phyloP scores from a whole-genome alignment of 2,888 invertebrate genomes.

The Lobophora halterata region DNA sequence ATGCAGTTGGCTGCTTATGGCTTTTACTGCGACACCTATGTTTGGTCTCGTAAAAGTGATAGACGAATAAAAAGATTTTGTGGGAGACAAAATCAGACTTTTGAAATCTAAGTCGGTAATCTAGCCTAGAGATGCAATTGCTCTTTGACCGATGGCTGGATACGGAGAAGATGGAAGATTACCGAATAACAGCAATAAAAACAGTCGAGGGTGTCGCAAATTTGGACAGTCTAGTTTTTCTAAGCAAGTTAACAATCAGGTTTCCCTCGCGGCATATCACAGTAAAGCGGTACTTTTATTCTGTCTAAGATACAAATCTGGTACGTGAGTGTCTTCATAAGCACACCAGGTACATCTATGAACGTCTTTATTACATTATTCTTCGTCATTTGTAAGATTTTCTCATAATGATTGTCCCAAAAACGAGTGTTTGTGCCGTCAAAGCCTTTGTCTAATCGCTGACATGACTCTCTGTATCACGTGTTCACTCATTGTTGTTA shows the following conservation, averaged over 20 bases:
- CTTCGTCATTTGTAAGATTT: slow-evolving; percentile 79
- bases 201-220: slow-evolving; percentile 28
- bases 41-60: too few relatives aligned
- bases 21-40: too few relatives aligned
- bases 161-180: neutral
- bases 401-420: slow-evolving; percentile 80
- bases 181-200: slow-evolving; percentile 5
- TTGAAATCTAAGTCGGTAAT: too few relatives aligned
- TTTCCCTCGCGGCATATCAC: slow-evolving; percentile 67
- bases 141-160: neutral
- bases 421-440: slow-evolving; percentile 77
- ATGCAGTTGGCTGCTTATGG: too few relatives aligned
- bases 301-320: slow-evolving; percentile 73
- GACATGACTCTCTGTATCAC: slow-evolving; percentile 55
- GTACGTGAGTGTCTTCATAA: slow-evolving; percentile 79
- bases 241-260: slow-evolving; percentile 60
- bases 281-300: slow-evolving; percentile 77
- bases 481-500: slow-evolving; percentile 49
- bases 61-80: too few relatives aligned
- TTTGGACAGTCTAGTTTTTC: slow-evolving; percentile 24
- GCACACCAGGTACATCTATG: slow-evolving; percentile 76
- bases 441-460: slow-evolving; percentile 78
- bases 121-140: too few relatives aligned
- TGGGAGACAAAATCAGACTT: too few relatives aligned
- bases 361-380: slow-evolving; percentile 78